Conservation (phyloP, 2,113 vertebrate genomes). For the Anoplopoma fimbria region DNA sequence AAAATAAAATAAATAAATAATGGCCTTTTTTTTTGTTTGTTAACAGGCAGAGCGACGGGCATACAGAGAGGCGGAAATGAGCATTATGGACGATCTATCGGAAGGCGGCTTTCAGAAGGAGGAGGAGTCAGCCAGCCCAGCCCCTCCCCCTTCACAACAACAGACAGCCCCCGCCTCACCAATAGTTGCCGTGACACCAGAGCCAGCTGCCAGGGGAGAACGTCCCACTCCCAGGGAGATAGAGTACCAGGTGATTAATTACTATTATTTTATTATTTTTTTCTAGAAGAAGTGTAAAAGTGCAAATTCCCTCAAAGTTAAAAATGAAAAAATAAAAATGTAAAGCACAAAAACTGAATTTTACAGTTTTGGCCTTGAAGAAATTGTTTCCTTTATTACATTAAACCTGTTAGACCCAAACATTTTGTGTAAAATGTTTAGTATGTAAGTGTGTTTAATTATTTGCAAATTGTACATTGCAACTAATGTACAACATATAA, state of each 20-base stretch:
- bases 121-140: slow-evolving; percentile 78
- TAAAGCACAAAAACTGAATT: neutral
- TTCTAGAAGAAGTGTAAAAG: neutral
- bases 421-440: too few relatives aligned
- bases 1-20: neutral
- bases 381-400: too few relatives aligned
- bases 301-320: neutral
- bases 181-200: slow-evolving; percentile 92
- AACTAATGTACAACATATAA: too few relatives aligned
- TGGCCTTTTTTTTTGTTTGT: neutral
- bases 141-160: slow-evolving; percentile 88
- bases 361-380: too few relatives aligned
- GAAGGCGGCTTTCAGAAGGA: slow-evolving; percentile 82
- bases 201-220: slow-evolving; percentile 88
- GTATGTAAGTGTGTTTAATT: too few relatives aligned
- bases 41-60: slow-evolving; percentile 93
- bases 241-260: slow-evolving; percentile 89
- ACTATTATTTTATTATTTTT: neutral
- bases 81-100: slow-evolving; percentile 90
- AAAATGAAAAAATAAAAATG: too few relatives aligned
- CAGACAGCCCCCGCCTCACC: slow-evolving; percentile 95
- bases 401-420: too few relatives aligned
- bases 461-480: too few relatives aligned
- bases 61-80: slow-evolving; percentile 91
- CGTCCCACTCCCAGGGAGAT: slow-evolving; percentile 89